Evolutionary conservation across 2,797 vertebrate species (phyloP).

Genomic region (Sebastes variabilis): DNA sequence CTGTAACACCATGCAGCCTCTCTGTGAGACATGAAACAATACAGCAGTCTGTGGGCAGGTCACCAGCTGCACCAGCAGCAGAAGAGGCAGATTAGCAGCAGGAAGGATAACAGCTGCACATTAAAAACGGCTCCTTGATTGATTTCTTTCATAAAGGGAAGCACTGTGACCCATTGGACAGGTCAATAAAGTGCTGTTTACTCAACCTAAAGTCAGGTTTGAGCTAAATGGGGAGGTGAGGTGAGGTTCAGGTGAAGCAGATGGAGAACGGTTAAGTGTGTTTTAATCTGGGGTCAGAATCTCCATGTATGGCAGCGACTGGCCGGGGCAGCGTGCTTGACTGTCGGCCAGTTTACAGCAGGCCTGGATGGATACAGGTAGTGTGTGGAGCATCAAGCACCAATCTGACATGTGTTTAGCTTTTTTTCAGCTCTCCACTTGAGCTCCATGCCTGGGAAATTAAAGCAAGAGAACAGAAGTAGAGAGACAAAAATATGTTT

Average conservation of each 20-base stretch:
- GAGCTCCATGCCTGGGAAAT: constrained; percentile 14
- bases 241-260: constrained; percentile 26
- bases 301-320: constrained; percentile 81
- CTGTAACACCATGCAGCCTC: background rate
- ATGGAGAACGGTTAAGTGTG: constrained; percentile 4
- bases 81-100: constrained; percentile 52
- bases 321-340: constrained; percentile 69
- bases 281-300: constrained; percentile 60
- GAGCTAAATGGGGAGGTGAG: constrained; percentile 1
- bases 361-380: constrained; percentile 74
- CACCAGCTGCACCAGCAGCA: constrained; percentile 50
- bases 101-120: constrained; percentile 62
- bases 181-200: constrained; percentile 40
- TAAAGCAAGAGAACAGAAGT: constrained; percentile 4
- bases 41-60: constrained; percentile 9
- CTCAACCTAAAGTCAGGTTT: constrained; percentile 4
- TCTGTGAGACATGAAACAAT: constrained; percentile 8
- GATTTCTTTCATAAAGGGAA: constrained; percentile 56
- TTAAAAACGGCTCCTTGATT: constrained; percentile 62
- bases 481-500: background rate
- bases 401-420: constrained; percentile 73
- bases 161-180: constrained; percentile 1
- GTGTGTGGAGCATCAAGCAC: constrained; percentile 69
- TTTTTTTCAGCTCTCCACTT: constrained; percentile 19
- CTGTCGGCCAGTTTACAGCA: constrained; percentile 80